Conservation (phyloP, 1,140 invertebrate species). For the Hesperophylax magnus region DNA sequence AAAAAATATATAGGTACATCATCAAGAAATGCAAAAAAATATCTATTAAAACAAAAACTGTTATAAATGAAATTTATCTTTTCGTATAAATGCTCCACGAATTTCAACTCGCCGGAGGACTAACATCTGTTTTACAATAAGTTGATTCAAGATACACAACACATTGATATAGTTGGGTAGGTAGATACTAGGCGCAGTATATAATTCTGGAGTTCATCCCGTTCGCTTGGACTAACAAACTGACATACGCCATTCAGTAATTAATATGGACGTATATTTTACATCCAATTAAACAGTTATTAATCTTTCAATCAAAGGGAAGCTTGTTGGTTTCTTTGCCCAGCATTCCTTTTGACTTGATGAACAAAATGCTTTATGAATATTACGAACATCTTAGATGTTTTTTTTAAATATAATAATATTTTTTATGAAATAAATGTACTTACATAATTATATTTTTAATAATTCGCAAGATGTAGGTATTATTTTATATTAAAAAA, state of each 20-base stretch:
- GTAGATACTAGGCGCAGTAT: too few species aligned
- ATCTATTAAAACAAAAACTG: too few species aligned
- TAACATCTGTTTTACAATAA: constrained; percentile 44
- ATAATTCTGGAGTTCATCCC: constrained; percentile 32
- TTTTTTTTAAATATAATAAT: too few species aligned
- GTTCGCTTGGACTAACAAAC: constrained; percentile 29
- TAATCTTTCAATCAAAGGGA: constrained; percentile 26
- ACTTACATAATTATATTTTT: too few species aligned
- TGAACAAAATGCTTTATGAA: too few species aligned
- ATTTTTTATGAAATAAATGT: too few species aligned
- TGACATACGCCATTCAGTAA: constrained; percentile 19
- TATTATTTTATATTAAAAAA: too few species aligned
- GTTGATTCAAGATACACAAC: constrained; percentile 18
- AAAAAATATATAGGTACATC: too few species aligned
- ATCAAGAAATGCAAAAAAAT: too few species aligned
- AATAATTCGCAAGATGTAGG: too few species aligned
- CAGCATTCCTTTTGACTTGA: neutral
- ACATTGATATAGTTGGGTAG: neutral
- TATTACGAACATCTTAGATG: too few species aligned
- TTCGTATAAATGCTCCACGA: neutral
- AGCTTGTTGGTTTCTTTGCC: neutral
- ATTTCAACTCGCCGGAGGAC: neutral
- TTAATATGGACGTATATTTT: neutral
- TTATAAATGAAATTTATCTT: too few species aligned
- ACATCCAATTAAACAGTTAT: neutral